Conservation (phyloP, 2,113 vertebrate genomes). For the Speoplatyrhinus poulsoni region DNA sequence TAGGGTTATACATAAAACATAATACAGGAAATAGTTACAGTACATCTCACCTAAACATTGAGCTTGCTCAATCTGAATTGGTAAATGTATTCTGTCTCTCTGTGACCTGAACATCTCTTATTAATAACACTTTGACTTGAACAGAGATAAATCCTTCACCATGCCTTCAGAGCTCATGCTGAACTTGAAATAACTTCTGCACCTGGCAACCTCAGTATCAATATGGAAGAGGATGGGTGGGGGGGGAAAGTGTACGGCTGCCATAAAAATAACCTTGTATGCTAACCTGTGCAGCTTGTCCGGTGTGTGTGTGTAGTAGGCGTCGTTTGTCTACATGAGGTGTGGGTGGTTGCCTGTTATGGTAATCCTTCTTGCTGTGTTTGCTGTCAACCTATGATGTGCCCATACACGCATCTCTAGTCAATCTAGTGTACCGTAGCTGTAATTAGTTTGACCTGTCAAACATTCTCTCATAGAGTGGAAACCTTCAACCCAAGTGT, state of each 20-base stretch:
- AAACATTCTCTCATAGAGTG: no score
- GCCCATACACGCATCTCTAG: no score
- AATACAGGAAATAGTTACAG: slow-evolving; percentile 19
- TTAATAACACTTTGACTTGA: slow-evolving; percentile 49
- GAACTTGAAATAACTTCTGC: slow-evolving; percentile 24
- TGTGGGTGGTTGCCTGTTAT: neutral
- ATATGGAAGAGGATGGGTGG: neutral
- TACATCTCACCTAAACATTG: slow-evolving; percentile 18
- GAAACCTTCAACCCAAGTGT: neutral
- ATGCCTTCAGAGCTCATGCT: slow-evolving; percentile 19
- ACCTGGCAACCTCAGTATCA: slow-evolving; percentile 12
- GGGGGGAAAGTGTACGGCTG: neutral
- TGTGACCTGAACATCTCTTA: slow-evolving; percentile 46
- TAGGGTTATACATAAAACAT: slow-evolving; percentile 45
- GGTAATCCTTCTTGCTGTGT: no score
- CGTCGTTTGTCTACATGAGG: neutral
- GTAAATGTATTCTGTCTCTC: slow-evolving; percentile 22
- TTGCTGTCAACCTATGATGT: no score
- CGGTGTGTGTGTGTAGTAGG: neutral
- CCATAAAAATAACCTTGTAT: neutral
- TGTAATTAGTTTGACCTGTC: no score
- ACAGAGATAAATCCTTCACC: slow-evolving; percentile 9
- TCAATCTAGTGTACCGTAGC: no score
- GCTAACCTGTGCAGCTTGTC: neutral
- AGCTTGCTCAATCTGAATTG: slow-evolving; percentile 46